Evolutionary conservation across 2,113 vertebrate genomes (phyloP).

Genomic region (Microtus montanus): DNA sequence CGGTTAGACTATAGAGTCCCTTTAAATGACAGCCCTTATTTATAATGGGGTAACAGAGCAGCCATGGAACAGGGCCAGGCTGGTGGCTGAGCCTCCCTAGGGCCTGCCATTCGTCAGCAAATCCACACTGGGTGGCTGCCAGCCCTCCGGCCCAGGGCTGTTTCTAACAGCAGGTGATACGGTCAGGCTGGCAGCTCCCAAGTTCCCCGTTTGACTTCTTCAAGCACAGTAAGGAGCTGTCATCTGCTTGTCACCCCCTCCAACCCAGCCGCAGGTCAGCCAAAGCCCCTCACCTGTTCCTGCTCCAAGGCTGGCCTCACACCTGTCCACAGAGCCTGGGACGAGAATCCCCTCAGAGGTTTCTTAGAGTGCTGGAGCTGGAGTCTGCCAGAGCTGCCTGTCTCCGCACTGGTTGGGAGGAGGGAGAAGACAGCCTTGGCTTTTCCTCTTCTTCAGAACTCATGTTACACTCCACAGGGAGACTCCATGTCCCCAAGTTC

Average conservation of each 20-base stretch:
- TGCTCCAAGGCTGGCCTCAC: background rate
- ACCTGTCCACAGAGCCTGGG: conserved; percentile 9
- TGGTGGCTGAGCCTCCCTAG: background rate
- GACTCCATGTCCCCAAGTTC: background rate
- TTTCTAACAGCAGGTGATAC: conserved; percentile 49
- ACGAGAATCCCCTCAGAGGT: background rate
- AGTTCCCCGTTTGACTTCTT: conserved; percentile 63
- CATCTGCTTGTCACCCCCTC: conserved; percentile 61
- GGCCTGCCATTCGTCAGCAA: conserved; percentile 5
- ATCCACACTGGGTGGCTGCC: background rate
- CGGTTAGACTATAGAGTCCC: background rate
- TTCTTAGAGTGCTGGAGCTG: background rate
- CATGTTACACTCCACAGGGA: background rate
- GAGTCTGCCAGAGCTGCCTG: background rate
- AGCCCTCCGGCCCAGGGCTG: background rate
- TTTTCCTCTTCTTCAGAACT: background rate
- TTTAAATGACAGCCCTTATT: background rate
- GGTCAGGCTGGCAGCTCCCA: conserved; percentile 33
- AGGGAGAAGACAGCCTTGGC: background rate
- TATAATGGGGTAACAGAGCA: background rate
- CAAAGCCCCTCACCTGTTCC: background rate
- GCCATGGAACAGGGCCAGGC: background rate
- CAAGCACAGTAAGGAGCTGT: conserved; percentile 43
- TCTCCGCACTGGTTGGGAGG: background rate
- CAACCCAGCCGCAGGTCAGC: background rate